Evolutionary conservation across 2,797 vertebrate species (phyloP), one percentile per base, ranked within the genome.

Genomic region (Sphenodon punctatus): DNA sequence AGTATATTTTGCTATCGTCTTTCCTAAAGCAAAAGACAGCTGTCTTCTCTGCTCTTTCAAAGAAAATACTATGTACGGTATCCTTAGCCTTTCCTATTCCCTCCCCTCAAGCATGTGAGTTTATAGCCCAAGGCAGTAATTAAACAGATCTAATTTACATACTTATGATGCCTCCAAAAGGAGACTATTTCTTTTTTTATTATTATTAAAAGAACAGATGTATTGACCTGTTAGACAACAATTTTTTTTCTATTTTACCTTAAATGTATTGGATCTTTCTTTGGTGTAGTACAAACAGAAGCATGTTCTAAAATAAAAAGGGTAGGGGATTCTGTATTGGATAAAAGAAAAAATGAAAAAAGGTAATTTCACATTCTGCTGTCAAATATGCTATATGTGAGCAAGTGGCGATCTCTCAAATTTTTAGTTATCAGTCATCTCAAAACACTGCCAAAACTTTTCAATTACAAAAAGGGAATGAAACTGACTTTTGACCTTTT

Each of bases 41-140:
- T 22, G 19, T 68, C 55, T 55, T 13, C 12, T n/a, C 6, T 64
- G n/a, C n/a, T n/a, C n/a, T n/a, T 60, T 48, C 5, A 22, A 72
- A 61, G 60, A 59, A 45, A 41, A 23, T 41, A 27, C n/a, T 12
- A 77, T 0, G 16, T 41, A 36, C 80, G 59, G 75, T 88, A 58
- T 85, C 89, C 46, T 88, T 76, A 63, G 59, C 71, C 64, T 79
- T 70, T 63, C 25, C 80, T 66, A 59, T 82, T 73, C 68, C 74
- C 75, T 80, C 71, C 63, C 80, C 67, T 70, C 75, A 72, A 87
- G 86, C 84, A 87, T 0, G 27, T 0, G 46, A 87, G 67, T 87
- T 89, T 84, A 84, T 85, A 89, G 87, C 86, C 87, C 74, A 43
- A 82, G 87, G 90, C 91, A 86, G 41, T 85, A 92, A 93, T 90